A percentile compares a stretch with the other conserved stretches of the same genome.
These are phyloP conservation scores for Catocala nupta DNA, from an alignment of 2,888 invertebrate genomes.

Conservation along the genomic window DNA sequence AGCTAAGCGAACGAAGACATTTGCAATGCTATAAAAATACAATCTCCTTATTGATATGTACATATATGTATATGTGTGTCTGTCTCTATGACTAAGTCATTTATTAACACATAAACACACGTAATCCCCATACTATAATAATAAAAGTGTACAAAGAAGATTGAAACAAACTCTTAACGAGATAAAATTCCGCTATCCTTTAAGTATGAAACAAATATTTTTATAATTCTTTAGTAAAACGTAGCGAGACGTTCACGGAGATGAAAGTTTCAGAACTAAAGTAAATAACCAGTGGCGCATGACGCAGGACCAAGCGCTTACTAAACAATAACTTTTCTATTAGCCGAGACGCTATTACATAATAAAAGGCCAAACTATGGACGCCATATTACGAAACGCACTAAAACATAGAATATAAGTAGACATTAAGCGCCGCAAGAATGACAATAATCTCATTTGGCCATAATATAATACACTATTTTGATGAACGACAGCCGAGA, in stretches of 20 bases:
- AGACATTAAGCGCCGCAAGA: background rate
- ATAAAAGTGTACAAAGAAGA: background rate
- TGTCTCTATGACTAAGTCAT: background rate
- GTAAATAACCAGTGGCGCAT: slow-evolving; percentile 30
- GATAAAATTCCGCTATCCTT: slow-evolving; percentile 6
- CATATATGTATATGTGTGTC: background rate
- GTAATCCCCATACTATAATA: background rate
- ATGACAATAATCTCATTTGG: background rate
- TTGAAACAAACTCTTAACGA: slow-evolving; percentile 6
- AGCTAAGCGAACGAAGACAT: slow-evolving; percentile 1
- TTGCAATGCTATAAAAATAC: slow-evolving; percentile 8
- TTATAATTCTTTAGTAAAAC: slow-evolving; percentile 9
- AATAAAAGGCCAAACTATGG: slow-evolving; percentile 4
- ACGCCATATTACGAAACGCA: background rate
- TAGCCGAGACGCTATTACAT: slow-evolving; percentile 10
- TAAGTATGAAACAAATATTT: slow-evolving; percentile 10
- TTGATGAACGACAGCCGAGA: background rate
- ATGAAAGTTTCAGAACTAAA: slow-evolving; percentile 34
- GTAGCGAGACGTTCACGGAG: slow-evolving; percentile 17
- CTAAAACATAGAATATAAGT: background rate
- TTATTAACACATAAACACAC: background rate
- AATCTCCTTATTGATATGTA: background rate
- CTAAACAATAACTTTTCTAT: slow-evolving; percentile 37
- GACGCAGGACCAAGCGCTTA: slow-evolving; percentile 26
- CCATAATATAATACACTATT: background rate